Base-by-base conservation (phyloP, 2,113 vertebrate genomes). In the Columba janthina region DNA sequence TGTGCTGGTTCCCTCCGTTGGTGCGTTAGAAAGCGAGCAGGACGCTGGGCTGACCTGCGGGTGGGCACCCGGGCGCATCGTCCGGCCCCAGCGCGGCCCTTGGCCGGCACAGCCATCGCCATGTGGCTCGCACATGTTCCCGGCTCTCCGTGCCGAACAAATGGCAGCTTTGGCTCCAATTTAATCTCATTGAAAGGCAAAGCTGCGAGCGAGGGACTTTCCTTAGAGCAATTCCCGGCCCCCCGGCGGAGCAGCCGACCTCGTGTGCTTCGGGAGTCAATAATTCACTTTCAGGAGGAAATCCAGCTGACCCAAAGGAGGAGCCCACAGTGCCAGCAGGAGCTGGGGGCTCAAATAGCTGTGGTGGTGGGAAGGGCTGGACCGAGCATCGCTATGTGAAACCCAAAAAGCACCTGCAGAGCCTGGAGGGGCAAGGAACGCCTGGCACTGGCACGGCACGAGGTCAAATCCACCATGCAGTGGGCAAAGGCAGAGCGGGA, bases 321-420 rank as follows among this genome's bases (percentile, higher is more conserved):
- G 62, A 36, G 38, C 11, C 31, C 7, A 1, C 1, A 1, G 40
- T 22, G 38, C 6, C 1, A 1, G 3, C 0, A 1, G 32, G 72
- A 51, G 38, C 56, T 17, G 36, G 7, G 24, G 31, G 26, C 31
- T 57, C 5, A 0, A 3, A 12, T 1, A n/a, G 60, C 19, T 2
- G 1, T 3, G 4, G 34, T 5, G n/a, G 1, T 32, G 81, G 57
- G 66, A 81, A 67, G 12, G 3, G 22, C 20, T 3, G 85, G 42
- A 11, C 3, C 2, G 1, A 65, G 46, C 44, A 14, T 29, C 3
- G 2, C 29, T 10, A 2, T 2, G 1, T 46, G 44, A 84, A 57
- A 13, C 7, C 53, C 62, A 73, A 38, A 18, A 28, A 53, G 20
- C 73, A 80, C 53, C 89, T 81, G 73, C 53, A 32, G 83, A 26